A percentile compares a stretch with the other conserved stretches of the same genome.
Evolutionary conservation across 2,888 invertebrate species (phyloP).

Genomic region (Melieria picta): DNA sequence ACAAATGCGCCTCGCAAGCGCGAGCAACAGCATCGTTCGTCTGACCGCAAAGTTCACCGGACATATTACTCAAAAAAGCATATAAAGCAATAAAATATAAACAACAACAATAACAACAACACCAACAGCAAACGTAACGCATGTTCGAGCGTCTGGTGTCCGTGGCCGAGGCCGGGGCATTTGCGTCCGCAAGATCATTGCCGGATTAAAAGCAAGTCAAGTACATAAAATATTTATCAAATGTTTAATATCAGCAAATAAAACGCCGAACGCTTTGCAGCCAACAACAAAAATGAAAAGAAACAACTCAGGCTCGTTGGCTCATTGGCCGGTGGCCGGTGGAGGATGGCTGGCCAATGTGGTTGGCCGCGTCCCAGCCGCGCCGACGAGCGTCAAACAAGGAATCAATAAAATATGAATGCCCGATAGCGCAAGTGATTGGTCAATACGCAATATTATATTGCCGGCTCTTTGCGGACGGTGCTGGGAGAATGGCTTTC

Average conservation of each 20-base stretch:
- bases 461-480: too few species aligned
- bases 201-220: constrained; percentile 38
- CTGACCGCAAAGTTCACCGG: constrained; percentile 53
- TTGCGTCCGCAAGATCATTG: constrained; percentile 34
- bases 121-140: constrained; percentile 14
- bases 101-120: constrained; percentile 16
- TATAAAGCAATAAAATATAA: constrained; percentile 25
- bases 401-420: constrained; percentile 55
- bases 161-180: constrained; percentile 12
- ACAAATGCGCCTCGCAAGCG: constrained; percentile 24
- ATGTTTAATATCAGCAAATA: constrained; percentile 50
- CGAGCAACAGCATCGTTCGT: constrained; percentile 46
- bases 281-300: background rate
- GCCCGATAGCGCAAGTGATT: constrained; percentile 58
- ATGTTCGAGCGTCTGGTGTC: constrained; percentile 21
- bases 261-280: constrained; percentile 20
- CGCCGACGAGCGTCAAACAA: background rate
- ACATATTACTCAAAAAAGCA: constrained; percentile 49
- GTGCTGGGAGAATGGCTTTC: constrained; percentile 13
- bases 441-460: constrained; percentile 49
- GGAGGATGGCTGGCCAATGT: constrained; percentile 19
- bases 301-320: constrained; percentile 7
- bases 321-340: constrained; percentile 12
- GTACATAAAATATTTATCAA: constrained; percentile 51
- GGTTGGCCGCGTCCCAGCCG: background rate